Conservation (phyloP, 35 echinoderm and acorn worm genomes). For the Apostichopus californicus region DNA sequence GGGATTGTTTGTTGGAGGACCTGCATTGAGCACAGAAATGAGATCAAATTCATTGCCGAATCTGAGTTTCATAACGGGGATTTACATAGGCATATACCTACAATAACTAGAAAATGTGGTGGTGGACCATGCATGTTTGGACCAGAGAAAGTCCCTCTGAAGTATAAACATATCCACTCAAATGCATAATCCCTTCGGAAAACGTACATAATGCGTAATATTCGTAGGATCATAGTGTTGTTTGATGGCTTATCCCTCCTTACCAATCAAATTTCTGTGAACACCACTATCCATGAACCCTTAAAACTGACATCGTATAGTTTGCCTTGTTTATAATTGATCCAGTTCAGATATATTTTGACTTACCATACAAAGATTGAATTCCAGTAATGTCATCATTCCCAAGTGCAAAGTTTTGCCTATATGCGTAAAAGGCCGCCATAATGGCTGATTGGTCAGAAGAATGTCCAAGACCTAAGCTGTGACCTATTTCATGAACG, state of each 20-base stretch:
- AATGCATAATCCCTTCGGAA: no score
- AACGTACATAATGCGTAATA: no score
- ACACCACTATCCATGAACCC: no score
- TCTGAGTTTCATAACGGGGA: neutral
- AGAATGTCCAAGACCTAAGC: conserved; percentile 83
- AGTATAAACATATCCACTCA: no score
- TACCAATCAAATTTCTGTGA: no score
- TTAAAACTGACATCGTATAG: no score
- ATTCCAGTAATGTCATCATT: conserved; percentile 79
- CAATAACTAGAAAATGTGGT: no score
- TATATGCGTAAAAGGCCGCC: conserved; percentile 76
- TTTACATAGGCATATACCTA: neutral
- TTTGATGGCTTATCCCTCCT: no score
- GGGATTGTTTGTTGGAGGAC: neutral
- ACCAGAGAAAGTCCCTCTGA: no score
- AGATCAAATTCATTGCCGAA: neutral
- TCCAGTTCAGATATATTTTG: neutral
- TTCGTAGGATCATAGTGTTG: no score
- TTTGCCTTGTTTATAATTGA: no score
- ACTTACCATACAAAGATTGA: conserved; percentile 68
- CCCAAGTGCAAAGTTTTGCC: conserved; percentile 60
- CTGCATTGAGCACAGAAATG: neutral
- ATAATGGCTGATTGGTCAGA: conserved; percentile 61
- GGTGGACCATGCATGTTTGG: no score
- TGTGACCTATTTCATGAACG: conserved; percentile 88